Evolutionary conservation across 30 jellyfish, hydroid and myxozoan species (phyloP).

Genomic region (Rhopilema esculentum): DNA sequence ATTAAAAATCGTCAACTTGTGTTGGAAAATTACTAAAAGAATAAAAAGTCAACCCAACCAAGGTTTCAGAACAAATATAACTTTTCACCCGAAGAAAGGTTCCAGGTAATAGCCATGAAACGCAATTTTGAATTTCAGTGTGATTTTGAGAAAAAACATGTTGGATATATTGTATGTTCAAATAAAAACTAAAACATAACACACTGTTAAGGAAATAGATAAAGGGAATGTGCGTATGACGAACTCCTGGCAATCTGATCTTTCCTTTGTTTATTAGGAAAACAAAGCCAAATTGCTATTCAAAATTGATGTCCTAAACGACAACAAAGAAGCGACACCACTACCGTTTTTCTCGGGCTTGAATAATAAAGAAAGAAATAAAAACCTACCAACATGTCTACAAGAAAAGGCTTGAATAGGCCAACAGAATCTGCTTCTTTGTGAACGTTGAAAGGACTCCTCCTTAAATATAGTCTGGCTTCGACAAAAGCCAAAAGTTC

Average conservation of each 20-base stretch:
- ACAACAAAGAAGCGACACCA: not conserved
- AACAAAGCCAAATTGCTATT: constrained; percentile 41
- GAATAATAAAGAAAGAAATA: not conserved
- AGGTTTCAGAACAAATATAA: too few relatives aligned
- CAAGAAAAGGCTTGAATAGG: not conserved
- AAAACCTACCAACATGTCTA: constrained; percentile 21
- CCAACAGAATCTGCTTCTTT: not conserved
- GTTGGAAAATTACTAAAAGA: too few relatives aligned
- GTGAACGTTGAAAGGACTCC: constrained; percentile 9
- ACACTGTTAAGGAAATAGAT: not conserved
- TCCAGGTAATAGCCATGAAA: not conserved
- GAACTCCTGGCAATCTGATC: constrained; percentile 12
- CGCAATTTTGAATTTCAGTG: not conserved
- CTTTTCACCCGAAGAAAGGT: too few relatives aligned
- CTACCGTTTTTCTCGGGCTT: not conserved
- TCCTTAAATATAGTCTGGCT: constrained; percentile 3
- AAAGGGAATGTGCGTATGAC: not conserved
- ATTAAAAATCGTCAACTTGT: too few relatives aligned
- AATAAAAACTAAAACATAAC: too few relatives aligned
- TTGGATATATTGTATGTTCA: not conserved
- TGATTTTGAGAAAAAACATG: not conserved
- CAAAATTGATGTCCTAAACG: constrained; percentile 5
- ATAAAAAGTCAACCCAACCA: too few relatives aligned
- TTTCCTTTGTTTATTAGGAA: constrained; percentile 13
- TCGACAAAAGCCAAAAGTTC: not conserved